phyloP scores from a whole-genome alignment of 2,113 vertebrate genomes.

The Hiodon alosoides region DNA sequence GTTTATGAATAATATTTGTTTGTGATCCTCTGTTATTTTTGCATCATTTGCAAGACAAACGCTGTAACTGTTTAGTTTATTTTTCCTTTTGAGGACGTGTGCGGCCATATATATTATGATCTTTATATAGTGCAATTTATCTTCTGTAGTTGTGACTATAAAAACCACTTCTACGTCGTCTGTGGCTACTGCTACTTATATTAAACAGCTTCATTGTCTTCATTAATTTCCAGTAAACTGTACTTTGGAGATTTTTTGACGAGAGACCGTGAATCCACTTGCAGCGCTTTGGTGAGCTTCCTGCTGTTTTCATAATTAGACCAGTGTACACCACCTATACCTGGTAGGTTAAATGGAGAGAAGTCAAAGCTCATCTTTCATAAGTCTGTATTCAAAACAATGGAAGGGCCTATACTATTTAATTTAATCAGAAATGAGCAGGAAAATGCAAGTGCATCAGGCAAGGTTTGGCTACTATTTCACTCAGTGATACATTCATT shows the following conservation, averaged over 20 bases:
- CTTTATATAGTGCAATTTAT: no score
- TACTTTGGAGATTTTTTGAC: neutral
- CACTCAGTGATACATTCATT: no score
- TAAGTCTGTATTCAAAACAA: conserved; percentile 63
- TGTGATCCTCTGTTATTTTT: neutral
- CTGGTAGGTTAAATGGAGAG: conserved; percentile 51
- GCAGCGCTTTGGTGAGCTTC: conserved; percentile 42
- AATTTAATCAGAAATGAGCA: conserved; percentile 53
- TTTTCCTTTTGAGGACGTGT: neutral
- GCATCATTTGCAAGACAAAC: neutral
- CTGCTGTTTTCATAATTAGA: conserved; percentile 57
- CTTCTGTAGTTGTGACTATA: neutral
- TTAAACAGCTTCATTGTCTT: neutral
- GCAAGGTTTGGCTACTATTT: no score
- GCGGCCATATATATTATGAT: no score
- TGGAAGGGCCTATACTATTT: conserved; percentile 56
- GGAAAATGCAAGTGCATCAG: conserved; percentile 62
- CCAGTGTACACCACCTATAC: conserved; percentile 57
- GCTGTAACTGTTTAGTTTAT: no score
- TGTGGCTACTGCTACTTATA: neutral
- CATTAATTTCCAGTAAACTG: neutral
- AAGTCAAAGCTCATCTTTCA: conserved; percentile 70
- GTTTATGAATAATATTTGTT: no score
- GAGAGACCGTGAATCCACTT: conserved; percentile 40
- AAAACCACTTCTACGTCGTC: neutral